Conservation (phyloP, 2,797 vertebrate species). For the Peromyscus nudipes region DNA sequence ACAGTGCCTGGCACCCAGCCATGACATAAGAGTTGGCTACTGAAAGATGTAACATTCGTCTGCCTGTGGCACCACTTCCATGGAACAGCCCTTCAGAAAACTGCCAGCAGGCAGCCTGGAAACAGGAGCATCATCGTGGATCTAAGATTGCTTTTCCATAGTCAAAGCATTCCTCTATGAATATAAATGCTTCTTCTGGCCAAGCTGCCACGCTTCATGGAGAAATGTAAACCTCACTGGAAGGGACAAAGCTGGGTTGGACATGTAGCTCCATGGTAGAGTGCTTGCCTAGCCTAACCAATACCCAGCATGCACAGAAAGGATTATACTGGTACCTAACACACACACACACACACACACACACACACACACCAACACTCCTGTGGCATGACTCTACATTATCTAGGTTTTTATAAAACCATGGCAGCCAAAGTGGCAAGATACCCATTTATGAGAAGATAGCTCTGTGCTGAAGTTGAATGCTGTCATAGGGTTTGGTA, state of each 20-base stretch:
- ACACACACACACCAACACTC: background rate
- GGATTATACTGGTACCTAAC: background rate
- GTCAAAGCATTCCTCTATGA: slow-evolving; percentile 12
- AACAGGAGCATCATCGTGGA: background rate
- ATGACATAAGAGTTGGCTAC: background rate
- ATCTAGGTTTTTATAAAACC: background rate
- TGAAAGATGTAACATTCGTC: background rate
- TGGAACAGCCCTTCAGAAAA: background rate
- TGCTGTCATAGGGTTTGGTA: background rate
- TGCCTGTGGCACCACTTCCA: background rate
- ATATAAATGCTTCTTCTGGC: background rate
- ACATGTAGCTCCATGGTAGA: background rate
- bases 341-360: background rate
- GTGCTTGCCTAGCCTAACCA: background rate
- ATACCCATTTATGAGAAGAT: background rate
- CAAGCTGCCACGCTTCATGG: background rate
- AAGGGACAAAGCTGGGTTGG: background rate
- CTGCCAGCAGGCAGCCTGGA: background rate
- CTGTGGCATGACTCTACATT: background rate
- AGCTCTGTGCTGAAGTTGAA: background rate
- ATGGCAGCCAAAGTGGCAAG: background rate
- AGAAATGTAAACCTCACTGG: slow-evolving; percentile 12
- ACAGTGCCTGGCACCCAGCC: background rate
- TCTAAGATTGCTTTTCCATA: background rate
- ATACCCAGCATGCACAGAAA: background rate